Percentiles rank a stretch among this genome's conserved stretches.
Conservation (phyloP, 1,140 invertebrate genomes). For the Nymphalis io region DNA sequence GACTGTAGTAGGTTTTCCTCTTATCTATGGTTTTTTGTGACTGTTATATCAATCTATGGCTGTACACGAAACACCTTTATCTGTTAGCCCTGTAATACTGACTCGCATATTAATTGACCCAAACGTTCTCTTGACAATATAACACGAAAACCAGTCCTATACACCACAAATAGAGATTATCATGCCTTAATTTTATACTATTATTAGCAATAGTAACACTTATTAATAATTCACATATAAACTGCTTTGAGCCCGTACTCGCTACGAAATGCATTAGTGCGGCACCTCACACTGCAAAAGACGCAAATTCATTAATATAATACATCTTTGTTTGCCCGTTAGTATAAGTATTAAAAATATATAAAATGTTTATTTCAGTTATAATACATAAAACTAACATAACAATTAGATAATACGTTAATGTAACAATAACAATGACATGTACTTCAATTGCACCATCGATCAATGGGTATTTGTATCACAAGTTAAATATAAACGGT, state of each 20-base stretch:
- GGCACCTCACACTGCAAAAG: constrained; percentile 68
- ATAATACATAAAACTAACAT: background rate
- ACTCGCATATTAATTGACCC: constrained; percentile 72
- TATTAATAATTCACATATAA: constrained; percentile 76
- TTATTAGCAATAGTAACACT: constrained; percentile 55
- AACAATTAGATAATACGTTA: background rate
- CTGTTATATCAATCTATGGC: background rate
- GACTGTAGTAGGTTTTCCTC: background rate
- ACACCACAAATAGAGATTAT: constrained; percentile 64
- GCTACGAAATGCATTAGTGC: constrained; percentile 61
- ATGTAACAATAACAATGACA: background rate
- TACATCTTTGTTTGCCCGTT: background rate
- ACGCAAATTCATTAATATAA: constrained; percentile 21
- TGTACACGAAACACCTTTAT: background rate
- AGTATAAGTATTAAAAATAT: background rate
- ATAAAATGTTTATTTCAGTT: background rate
- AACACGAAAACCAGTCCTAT: constrained; percentile 22
- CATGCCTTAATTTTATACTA: constrained; percentile 46
- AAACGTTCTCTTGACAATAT: constrained; percentile 16
- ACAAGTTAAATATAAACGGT: background rate
- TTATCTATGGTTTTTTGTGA: background rate
- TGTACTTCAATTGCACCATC: background rate
- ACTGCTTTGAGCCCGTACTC: constrained; percentile 74
- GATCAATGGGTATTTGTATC: background rate
- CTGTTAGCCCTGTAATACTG: constrained; percentile 77